Base-by-base conservation (phyloP, 2,888 invertebrate species). In the Dendrolimus pini region DNA sequence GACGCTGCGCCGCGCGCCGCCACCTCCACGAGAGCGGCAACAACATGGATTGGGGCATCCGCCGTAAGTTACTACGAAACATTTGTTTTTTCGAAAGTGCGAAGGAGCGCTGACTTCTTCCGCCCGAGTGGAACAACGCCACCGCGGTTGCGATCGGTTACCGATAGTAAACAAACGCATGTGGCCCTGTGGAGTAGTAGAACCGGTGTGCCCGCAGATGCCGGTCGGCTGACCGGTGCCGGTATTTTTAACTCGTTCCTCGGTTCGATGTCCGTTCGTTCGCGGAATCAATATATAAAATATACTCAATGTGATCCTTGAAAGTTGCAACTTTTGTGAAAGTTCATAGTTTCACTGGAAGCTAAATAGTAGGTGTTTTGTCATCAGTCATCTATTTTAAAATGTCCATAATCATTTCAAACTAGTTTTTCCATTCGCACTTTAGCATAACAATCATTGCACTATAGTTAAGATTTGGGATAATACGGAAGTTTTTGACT, bases 111-210 rank as follows among this genome's bases (percentile, higher is more conserved):
- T 64, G 67, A 63, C 67, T 60, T 60, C 59, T 55, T 59, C 66
- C 66, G 60, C 59, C 61, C 64, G 69, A 61, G 65, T 69, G 68
- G 66, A 68, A 68, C 69, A 77, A 75, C 62, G 64, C 61, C 63
- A 61, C 65, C 65, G 68, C 66, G 67, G 70, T 66, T 72, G 78
- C 80, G 82, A 80, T 80, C 79, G 72, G 69, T 72, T 55, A 64
- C 75, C 78, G 83, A 86, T 89, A 84, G 89, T 90, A 90, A 90
- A 90, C 89, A 90, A 89, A 89, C 87, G 85, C 89, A 89, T 89
- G 89, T 88, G 89, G 75, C 78, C 67, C 74, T 70, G 68, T 73
- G 64, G 77, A 86, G 82, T 82, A 84, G 89, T 88, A 79, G 66
- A 85, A 88, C 89, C 88, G 87, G 89, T 89, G 84, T 85, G 79